Evolutionary conservation across 2,113 vertebrate genomes (phyloP), one percentile per base, ranked within the genome.

Genomic region (Gavialis gangeticus): DNA sequence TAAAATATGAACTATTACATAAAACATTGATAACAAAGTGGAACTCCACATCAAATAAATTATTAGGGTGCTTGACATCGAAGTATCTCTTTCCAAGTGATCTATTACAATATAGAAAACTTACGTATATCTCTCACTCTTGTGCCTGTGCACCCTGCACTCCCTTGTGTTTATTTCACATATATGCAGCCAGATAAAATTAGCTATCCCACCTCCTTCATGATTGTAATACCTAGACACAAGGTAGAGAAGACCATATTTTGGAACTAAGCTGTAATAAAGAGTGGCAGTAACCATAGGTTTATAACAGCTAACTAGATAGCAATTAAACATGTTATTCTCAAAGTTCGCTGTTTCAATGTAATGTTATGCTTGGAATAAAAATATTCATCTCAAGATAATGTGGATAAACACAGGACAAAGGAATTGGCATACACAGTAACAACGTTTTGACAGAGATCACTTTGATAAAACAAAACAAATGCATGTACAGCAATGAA

Each of bases 401-500:
- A 78, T 58, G 6, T 37, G 18, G 81, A 27, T 60, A 57, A 80
- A 85, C 11, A 59, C 0, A 0, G 17, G 92, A 24, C 55, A 58
- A 19, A 75, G n/a, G 79, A 93, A 85, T 1, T 3, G 0, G 46
- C 2, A 71, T 15, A 56, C 11, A 25, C 24, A 30, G 24, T 27
- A 89, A 76, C 12, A 18, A 81, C 67, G 63, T 64, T 84, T 62
- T 67, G 25, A 16, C 30, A 83, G 25, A 85, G 7, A 59, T 3
- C 3, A 34, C 64, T 89, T 75, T 2, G 64, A 24, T 8, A 46
- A 46, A 46, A 46, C n/a, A 7, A 46, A 46, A 67, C 30, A n/a
- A 25, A 55, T 13, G 0, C 0, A 15, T 14, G 27, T 10, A 10
- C 17, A 46, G 18, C 0, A 0, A 0, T 63, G 28, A 89, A 55